Conservation (phyloP, 2,113 vertebrate species). For the Heliornis fulica region DNA sequence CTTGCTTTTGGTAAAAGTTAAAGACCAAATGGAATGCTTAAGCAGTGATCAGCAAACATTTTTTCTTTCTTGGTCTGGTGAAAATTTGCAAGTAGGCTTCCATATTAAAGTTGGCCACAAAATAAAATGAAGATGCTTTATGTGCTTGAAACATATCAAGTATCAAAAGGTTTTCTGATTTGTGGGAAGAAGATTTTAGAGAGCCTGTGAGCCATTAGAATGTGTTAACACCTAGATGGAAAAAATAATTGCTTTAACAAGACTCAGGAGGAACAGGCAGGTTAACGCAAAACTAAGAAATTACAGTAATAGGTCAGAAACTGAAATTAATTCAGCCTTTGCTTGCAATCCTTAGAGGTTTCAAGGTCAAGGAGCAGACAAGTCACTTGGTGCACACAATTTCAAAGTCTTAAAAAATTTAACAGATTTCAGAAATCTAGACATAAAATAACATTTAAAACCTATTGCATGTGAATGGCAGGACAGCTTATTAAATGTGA, state of each 20-base stretch:
- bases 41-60: neutral
- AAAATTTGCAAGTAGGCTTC: neutral
- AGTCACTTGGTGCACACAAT: neutral
- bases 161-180: neutral
- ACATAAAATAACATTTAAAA: neutral
- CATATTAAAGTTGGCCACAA: neutral
- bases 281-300: conserved; percentile 4
- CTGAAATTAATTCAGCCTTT: neutral
- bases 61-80: neutral
- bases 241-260: neutral
- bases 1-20: neutral
- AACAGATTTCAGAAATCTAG: neutral
- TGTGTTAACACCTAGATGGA: neutral
- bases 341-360: neutral
- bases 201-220: neutral
- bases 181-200: neutral
- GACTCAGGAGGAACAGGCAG: neutral
- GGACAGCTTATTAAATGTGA: neutral
- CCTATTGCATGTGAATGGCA: neutral
- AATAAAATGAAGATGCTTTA: neutral
- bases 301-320: neutral
- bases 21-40: neutral
- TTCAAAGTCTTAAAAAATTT: neutral
- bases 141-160: neutral
- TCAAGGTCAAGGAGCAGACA: neutral